Base-by-base conservation (phyloP, 2,113 vertebrate species). In the Scytalopus superciliaris region DNA sequence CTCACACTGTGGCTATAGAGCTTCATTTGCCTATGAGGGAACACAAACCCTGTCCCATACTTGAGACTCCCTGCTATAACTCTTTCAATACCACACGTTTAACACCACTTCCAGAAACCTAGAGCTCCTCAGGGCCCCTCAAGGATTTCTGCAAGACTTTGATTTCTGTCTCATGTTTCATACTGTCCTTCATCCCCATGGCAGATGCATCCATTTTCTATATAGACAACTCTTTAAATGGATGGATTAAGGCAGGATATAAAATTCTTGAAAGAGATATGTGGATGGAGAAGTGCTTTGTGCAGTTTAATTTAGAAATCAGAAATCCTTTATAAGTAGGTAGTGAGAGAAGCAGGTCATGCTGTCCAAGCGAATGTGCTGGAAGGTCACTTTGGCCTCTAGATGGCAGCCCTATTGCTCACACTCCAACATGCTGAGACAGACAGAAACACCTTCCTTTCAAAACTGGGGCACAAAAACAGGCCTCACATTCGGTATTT, bases 391-490 rank as follows among this genome's bases (percentile, higher is more conserved):
- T 28, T 18, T 31, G 63, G 50, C 89, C 96, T 94, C 80, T 93
- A 95, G 91, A 85, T 94, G 95, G 96, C 85, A 95, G 63, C 76
- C 12, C 66, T 37, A 67, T 49, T 81, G 88, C 84, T 92, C 69
- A 42, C 35, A 66, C 76, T 47, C 19, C 37, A 7, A 10, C 33
- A 19, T 5, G 19, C 17, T 12, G n/a, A 62, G 24, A 44, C 55
- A 7, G 3, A 9, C 31, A 50, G 23, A 24, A 87, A 83, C 0
- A 1, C 31, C 21, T 50, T 53, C 40, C 30, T 82, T 53, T 44
- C 45, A 31, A 62, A 89, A 93, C 42, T 4, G 10, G 52, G 31
- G 23, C 66, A 15, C 11, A n/a, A 60, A 39, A 33, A 67, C 59
- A 57, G 62, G 47, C 80, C 84, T 84, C 74, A 37, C 31, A 19